phyloP scores from a whole-genome alignment of 2,888 invertebrate genomes.

The Drosophila mettleri region DNA sequence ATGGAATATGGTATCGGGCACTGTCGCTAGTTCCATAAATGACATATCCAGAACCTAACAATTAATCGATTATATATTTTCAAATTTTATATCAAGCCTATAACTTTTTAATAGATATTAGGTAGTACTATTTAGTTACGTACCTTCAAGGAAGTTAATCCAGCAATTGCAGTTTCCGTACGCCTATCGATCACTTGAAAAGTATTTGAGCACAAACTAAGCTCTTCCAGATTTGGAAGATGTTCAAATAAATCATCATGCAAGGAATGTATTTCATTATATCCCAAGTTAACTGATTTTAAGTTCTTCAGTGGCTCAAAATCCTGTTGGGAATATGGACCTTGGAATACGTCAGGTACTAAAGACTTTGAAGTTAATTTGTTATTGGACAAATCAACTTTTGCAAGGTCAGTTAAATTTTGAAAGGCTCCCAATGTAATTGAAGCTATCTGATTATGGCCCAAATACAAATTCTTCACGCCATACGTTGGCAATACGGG shows the following conservation, averaged over 20 bases:
- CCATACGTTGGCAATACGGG: slow-evolving; percentile 86
- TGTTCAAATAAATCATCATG: slow-evolving; percentile 91
- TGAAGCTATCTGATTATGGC: slow-evolving; percentile 87
- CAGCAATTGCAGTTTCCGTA: slow-evolving; percentile 88
- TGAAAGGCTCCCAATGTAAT: slow-evolving; percentile 88
- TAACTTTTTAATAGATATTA: neutral
- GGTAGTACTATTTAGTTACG: neutral
- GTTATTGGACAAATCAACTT: slow-evolving; percentile 90
- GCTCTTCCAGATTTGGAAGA: slow-evolving; percentile 87
- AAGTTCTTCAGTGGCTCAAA: slow-evolving; percentile 77
- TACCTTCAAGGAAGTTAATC: slow-evolving; percentile 88
- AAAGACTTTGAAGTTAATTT: slow-evolving; percentile 87
- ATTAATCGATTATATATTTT: too few species aligned
- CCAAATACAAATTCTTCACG: slow-evolving; percentile 87
- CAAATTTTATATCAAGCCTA: too few species aligned
- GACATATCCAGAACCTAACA: slow-evolving; percentile 89
- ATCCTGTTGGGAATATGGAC: slow-evolving; percentile 68
- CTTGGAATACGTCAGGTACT: slow-evolving; percentile 89
- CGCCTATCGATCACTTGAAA: slow-evolving; percentile 88
- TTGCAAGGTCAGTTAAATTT: slow-evolving; percentile 87
- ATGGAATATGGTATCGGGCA: slow-evolving; percentile 89
- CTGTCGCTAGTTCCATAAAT: slow-evolving; percentile 87
- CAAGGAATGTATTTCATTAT: slow-evolving; percentile 90
- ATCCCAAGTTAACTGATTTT: slow-evolving; percentile 86
- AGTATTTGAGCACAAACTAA: slow-evolving; percentile 91